These are phyloP conservation scores for Incurvaria masculella DNA, from an alignment of 2,888 invertebrate genomes.

Conservation along the genomic window DNA sequence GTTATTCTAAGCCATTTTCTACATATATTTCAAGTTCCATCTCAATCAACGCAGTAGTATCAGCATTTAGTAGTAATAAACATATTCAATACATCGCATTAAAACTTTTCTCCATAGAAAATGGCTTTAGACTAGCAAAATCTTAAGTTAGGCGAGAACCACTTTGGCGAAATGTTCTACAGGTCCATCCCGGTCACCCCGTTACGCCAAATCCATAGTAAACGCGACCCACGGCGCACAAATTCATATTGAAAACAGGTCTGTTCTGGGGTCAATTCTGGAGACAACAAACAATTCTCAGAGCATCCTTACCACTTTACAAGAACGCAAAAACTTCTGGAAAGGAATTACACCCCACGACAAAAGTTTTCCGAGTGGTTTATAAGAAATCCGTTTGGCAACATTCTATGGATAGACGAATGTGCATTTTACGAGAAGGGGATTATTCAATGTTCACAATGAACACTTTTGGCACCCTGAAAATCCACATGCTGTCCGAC, in stretches of 20 bases:
- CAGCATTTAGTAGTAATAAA: slow-evolving; percentile 8
- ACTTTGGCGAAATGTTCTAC: slow-evolving; percentile 9
- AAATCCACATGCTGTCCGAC: not conserved
- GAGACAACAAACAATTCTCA: no score
- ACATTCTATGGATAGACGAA: not conserved
- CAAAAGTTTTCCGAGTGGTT: no score
- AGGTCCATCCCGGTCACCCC: slow-evolving; percentile 10
- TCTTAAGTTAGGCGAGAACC: slow-evolving; percentile 7
- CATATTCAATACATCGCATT: slow-evolving; percentile 7
- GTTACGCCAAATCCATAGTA: slow-evolving; percentile 6
- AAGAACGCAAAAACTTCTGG: no score
- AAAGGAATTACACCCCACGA: no score
- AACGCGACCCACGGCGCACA: slow-evolving; percentile 7
- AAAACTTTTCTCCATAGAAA: slow-evolving; percentile 8
- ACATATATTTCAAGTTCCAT: slow-evolving; percentile 2
- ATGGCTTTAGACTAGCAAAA: slow-evolving; percentile 8
- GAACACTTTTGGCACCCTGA: not conserved
- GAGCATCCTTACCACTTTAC: no score
- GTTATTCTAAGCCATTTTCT: slow-evolving; percentile 5
- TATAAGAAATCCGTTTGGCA: not conserved
- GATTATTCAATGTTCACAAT: not conserved
- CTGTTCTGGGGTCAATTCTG: no score
- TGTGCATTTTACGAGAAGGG: not conserved
- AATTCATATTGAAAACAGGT: slow-evolving; percentile 7
- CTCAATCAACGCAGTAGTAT: slow-evolving; percentile 3